Percentiles rank a stretch among this genome's conserved stretches.
phyloP scores from a whole-genome alignment of 2,113 vertebrate species.

The Microcebus jonahi region DNA sequence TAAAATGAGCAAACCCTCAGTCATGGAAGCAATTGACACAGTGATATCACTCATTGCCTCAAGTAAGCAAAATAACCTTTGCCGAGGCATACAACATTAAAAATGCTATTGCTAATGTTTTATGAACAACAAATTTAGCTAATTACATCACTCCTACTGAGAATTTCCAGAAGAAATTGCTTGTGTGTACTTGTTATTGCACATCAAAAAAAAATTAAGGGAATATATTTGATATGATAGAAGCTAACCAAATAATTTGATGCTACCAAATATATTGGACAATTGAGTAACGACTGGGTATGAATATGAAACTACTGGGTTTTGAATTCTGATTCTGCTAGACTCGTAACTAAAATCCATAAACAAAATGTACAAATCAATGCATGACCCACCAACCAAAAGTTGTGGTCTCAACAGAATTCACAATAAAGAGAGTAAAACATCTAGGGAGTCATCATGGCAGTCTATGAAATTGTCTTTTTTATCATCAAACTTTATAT shows the following conservation, averaged over 20 bases:
- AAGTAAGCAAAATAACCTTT: background rate
- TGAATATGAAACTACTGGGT: background rate
- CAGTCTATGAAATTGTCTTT: background rate
- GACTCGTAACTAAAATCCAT: background rate
- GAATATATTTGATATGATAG: background rate
- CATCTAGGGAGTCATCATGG: background rate
- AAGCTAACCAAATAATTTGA: background rate
- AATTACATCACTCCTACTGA: constrained; percentile 20
- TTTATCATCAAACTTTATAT: constrained; percentile 4
- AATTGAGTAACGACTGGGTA: background rate
- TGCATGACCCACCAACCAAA: background rate
- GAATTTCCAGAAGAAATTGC: background rate
- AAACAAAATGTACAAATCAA: background rate
- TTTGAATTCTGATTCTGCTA: background rate
- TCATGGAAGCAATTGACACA: background rate
- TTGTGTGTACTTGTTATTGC: background rate
- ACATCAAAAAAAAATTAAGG: background rate
- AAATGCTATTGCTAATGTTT: background rate
- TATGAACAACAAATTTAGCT: constrained; percentile 34
- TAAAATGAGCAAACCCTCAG: background rate
- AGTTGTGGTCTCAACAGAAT: background rate
- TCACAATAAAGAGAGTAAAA: background rate
- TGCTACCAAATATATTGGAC: background rate
- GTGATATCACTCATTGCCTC: constrained; percentile 19
- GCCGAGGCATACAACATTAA: background rate